A percentile compares a stretch with the other conserved stretches of the same genome.
Evolutionary conservation across 2,113 vertebrate genomes (phyloP).

Genomic region (Cyprinodon tularosa): DNA sequence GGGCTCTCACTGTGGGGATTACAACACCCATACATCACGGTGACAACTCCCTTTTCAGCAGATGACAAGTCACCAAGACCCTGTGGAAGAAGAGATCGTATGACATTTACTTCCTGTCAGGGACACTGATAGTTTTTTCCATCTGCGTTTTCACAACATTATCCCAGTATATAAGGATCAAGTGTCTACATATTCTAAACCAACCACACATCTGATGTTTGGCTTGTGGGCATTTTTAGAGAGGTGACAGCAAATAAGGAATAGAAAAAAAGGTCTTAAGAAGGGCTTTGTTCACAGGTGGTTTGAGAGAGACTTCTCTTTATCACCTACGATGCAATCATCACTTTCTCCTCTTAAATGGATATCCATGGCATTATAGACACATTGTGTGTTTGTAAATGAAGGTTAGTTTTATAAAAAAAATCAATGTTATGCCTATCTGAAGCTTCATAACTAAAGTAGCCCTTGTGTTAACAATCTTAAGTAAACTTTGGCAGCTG

Average conservation of each 20-base stretch:
- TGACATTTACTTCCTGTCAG: constrained; percentile 81
- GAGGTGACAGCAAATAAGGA: constrained; percentile 30
- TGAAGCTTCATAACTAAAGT: too few species aligned
- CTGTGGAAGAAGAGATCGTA: constrained; percentile 68
- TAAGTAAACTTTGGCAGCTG: too few species aligned
- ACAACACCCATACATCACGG: constrained; percentile 81
- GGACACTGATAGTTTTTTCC: constrained; percentile 66
- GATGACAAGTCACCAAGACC: constrained; percentile 76
- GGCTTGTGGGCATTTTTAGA: constrained; percentile 54
- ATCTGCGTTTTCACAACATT: constrained; percentile 69
- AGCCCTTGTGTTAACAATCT: too few species aligned
- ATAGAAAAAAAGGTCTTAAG: constrained; percentile 21
- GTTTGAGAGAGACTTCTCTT: constrained; percentile 21
- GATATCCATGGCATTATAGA: constrained; percentile 10
- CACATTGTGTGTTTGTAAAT: background rate
- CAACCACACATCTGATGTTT: constrained; percentile 54
- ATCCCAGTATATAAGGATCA: constrained; percentile 58
- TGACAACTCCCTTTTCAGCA: constrained; percentile 81
- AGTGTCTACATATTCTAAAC: constrained; percentile 43
- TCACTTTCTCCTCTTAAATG: constrained; percentile 49
- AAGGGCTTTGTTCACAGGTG: constrained; percentile 55
- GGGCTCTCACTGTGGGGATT: constrained; percentile 81
- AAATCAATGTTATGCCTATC: background rate
- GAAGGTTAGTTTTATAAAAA: constrained; percentile 26
- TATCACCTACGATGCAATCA: constrained; percentile 44